These are phyloP conservation scores for Distichodus sexfasciatus DNA, from an alignment of 2,797 vertebrate species.

Conservation along the genomic window DNA sequence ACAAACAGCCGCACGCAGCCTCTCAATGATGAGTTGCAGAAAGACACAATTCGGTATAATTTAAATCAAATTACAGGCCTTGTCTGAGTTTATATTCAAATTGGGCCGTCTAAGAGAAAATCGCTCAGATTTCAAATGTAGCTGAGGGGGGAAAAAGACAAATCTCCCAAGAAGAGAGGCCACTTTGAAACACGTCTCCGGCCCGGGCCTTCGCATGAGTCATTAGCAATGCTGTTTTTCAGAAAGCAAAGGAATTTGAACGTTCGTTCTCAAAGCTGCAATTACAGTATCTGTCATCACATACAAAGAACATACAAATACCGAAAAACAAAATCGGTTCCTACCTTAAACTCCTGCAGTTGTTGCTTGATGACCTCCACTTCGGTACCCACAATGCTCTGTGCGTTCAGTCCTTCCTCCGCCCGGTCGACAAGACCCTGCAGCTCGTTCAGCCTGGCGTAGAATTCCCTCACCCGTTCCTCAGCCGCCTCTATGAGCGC, in stretches of 20 bases:
- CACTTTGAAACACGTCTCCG: not conserved
- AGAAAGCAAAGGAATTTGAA: conserved; percentile 8
- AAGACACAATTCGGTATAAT: not conserved
- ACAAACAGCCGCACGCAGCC: not conserved
- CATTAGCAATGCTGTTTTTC: not conserved
- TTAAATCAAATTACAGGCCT: not conserved
- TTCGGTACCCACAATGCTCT: conserved; percentile 88
- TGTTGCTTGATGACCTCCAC: conserved; percentile 94
- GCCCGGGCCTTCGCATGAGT: conserved; percentile 6
- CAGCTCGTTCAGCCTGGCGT: conserved; percentile 79
- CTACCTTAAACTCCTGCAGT: conserved; percentile 93
- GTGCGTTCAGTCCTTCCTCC: conserved; percentile 82
- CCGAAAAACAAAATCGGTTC: conserved; percentile 34
- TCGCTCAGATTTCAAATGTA: not conserved
- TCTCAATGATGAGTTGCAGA: not conserved
- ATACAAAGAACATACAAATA: conserved; percentile 1
- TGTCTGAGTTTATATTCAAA: conserved; percentile 4
- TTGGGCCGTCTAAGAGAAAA: not conserved
- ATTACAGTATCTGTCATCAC: not conserved
- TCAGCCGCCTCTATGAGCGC: conserved; percentile 84
- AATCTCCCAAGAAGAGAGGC: not conserved
- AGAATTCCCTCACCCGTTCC: conserved; percentile 84
- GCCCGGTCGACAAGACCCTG: conserved; percentile 79
- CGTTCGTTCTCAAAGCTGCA: conserved; percentile 4
- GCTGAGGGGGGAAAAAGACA: not conserved